These are phyloP conservation scores for Sepiola atlantica DNA, from an alignment of 2,888 invertebrate genomes.

Conservation along the genomic window DNA sequence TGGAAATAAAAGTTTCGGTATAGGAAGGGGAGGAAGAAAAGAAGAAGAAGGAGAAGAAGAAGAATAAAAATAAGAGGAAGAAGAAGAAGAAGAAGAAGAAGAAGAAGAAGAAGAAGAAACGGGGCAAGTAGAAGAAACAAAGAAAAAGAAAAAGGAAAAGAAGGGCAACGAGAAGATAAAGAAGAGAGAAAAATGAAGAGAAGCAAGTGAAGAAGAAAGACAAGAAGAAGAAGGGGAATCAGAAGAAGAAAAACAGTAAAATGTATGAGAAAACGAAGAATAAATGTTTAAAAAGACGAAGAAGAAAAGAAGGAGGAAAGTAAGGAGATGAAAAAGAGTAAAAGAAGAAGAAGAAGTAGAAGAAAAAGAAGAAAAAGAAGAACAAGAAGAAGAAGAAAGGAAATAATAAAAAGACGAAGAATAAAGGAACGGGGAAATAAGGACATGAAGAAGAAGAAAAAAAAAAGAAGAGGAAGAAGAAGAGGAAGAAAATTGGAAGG, in stretches of 20 bases:
- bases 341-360: background rate
- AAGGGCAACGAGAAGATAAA: background rate
- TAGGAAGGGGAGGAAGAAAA: too few relatives aligned
- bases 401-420: too few relatives aligned
- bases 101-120: background rate
- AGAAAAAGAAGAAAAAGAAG: background rate
- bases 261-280: background rate
- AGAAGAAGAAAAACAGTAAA: background rate
- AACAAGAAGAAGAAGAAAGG: too few relatives aligned
- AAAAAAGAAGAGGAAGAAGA: too few relatives aligned
- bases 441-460: too few relatives aligned
- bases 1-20: background rate
- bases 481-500: too few relatives aligned
- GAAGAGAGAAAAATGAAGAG: background rate
- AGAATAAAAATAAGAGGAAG: too few relatives aligned
- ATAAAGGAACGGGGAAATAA: too few relatives aligned
- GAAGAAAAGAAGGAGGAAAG: background rate
- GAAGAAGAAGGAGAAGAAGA: too few relatives aligned
- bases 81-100: background rate
- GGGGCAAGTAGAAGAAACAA: background rate
- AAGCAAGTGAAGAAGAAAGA: background rate
- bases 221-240: background rate
- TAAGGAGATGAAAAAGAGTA: background rate
- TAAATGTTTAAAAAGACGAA: background rate
- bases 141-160: background rate